Base-by-base conservation (phyloP, 2,888 invertebrate genomes). In the Cryptops parisi region DNA sequence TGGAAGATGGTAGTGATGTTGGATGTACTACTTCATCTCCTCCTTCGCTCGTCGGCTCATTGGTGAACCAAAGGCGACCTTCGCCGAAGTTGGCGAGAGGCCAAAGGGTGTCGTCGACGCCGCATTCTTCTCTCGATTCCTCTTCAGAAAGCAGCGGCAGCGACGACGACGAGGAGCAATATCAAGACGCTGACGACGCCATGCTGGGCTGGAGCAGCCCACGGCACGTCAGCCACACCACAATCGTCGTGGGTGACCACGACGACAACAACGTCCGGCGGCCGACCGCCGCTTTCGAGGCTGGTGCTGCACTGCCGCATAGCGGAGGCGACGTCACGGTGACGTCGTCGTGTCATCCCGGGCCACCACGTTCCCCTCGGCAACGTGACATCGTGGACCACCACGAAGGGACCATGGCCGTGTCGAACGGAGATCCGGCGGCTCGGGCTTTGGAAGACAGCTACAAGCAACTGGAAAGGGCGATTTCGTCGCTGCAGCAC, bases 401-500 rank as follows among this genome's bases (percentile, higher is more conserved):
- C 22, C 40, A 39, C 39, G 26, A 17, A 26, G 24, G 26, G 25
- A 26, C 26, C 17, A 17, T 19, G 47, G 27, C 21, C 45, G 22
- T 45, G 45, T 21, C 6, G 45, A 45, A 23, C 39, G 23, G 25
- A 17, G 48, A 19, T 19, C 48, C 45, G n/a, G 51, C 51, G 21
- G 23, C 43, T 12, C 43, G 44, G 9, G 51, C 51, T 12, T 27
- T 51, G 3, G 25, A 51, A 26, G 51, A 41, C 26, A 23, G 41
- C 24, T 40, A 41, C 23, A 22, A 19, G 15, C 50, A 50, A 17
- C 24, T 51, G 51, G 51, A 51, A 26, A n/a, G 51, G 2, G 51
- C 51, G 15, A 51, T 51, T n/a, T 24, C 25, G 2, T 44, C 41
- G 6, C 43, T 44, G 2, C 27, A 51, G 21, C 49, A 49, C 21